phyloP scores from a whole-genome alignment of 2,888 invertebrate genomes.

The Parthenolecanium corni region DNA sequence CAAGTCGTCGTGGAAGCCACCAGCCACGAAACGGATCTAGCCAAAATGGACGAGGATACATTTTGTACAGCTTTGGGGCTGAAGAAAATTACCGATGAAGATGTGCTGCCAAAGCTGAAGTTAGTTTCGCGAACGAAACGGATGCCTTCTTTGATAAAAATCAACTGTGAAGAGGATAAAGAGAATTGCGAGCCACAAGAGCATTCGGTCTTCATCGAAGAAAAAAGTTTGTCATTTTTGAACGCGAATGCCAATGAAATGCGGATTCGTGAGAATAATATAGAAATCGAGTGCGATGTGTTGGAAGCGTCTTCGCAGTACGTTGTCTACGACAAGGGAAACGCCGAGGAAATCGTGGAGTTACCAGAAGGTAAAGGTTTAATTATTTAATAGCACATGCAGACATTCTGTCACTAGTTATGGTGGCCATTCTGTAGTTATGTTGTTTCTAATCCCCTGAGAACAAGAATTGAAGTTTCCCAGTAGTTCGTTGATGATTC shows the following conservation, averaged over 20 bases:
- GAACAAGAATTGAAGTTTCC: too few species aligned
- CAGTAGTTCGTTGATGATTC: too few species aligned
- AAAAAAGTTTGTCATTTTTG: conserved; percentile 21
- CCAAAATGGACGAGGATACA: conserved; percentile 22
- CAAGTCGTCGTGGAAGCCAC: background rate
- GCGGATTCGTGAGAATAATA: conserved; percentile 24
- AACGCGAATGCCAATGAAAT: conserved; percentile 17
- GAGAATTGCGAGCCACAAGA: background rate
- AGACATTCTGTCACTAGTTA: background rate
- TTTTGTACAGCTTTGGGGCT: conserved; percentile 18
- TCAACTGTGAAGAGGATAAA: background rate
- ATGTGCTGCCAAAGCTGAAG: background rate
- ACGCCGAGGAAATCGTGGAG: conserved; percentile 1
- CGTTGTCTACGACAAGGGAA: conserved; percentile 1
- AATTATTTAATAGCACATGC: too few species aligned
- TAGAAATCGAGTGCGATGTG: conserved; percentile 25
- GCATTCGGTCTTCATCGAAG: conserved; percentile 19
- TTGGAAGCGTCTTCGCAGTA: conserved; percentile 10
- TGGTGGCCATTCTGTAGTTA: background rate
- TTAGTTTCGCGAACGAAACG: background rate
- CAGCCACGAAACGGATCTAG: conserved; percentile 10
- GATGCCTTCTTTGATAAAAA: conserved; percentile 12
- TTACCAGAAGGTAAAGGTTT: conserved; percentile 15
- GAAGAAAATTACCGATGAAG: conserved; percentile 2
- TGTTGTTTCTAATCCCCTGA: too few species aligned